A percentile compares a stretch with the other conserved stretches of the same genome.
These are phyloP conservation scores for Holocentrus rufus DNA, from an alignment of 2,797 vertebrate species.

Conservation along the genomic window DNA sequence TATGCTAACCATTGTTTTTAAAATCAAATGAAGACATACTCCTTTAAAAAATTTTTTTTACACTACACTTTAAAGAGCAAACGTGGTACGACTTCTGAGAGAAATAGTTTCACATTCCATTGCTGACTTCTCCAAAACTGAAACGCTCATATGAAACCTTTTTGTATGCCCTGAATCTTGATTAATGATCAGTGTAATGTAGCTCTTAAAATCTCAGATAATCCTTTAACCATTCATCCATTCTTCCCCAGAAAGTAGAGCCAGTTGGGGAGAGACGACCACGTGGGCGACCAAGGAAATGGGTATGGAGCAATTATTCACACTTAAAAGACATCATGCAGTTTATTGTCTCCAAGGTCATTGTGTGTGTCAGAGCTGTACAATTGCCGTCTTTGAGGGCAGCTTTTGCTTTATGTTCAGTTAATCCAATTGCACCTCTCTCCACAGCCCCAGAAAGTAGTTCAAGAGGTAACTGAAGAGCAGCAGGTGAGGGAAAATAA, in stretches of 20 bases:
- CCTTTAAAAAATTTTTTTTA: no score
- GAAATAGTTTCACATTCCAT: not conserved
- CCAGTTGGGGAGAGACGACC: slow-evolving; percentile 93
- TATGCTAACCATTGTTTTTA: not conserved
- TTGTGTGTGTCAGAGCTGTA: slow-evolving; percentile 25
- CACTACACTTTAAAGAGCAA: not conserved
- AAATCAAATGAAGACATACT: not conserved
- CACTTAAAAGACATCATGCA: slow-evolving; percentile 30
- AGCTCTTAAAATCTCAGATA: slow-evolving; percentile 10
- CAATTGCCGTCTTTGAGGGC: not conserved
- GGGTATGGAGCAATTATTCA: slow-evolving; percentile 85
- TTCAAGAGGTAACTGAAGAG: slow-evolving; percentile 71
- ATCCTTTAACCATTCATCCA: slow-evolving; percentile 17
- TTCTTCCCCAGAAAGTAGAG: slow-evolving; percentile 90
- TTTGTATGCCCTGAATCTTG: not conserved
- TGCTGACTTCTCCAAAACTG: no score
- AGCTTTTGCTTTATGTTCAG: slow-evolving; percentile 17
- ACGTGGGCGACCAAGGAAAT: slow-evolving; percentile 98
- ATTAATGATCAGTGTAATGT: not conserved
- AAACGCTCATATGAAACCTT: not conserved
- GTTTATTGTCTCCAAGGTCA: slow-evolving; percentile 33
- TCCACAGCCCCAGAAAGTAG: slow-evolving; percentile 76
- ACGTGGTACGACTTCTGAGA: not conserved
- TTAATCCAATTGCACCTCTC: slow-evolving; percentile 42
- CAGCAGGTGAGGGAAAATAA: slow-evolving; percentile 75